Percentiles rank a stretch among this genome's conserved stretches.
These are phyloP conservation scores for Todiramphus saurophagus DNA, from an alignment of 2,113 vertebrate genomes.

Conservation along the genomic window DNA sequence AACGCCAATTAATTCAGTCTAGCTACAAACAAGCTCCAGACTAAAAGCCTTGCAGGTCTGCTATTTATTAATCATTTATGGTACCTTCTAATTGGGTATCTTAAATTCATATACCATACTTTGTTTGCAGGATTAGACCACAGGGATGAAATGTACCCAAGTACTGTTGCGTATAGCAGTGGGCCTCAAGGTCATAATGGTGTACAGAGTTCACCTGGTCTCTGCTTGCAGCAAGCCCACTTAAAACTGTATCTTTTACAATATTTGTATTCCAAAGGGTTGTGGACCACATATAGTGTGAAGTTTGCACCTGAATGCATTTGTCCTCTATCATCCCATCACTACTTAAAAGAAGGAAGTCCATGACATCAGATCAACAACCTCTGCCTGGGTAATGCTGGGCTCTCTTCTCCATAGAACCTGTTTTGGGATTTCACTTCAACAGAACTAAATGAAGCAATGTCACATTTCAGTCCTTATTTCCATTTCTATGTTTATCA, in stretches of 20 bases:
- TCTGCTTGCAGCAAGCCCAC: accelerated
- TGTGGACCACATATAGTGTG: not conserved
- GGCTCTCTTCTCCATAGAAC: not conserved
- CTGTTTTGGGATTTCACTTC: not conserved
- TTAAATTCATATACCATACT: not conserved
- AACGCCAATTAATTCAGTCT: not conserved
- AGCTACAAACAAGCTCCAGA: not conserved
- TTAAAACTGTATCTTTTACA: not conserved
- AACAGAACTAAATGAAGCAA: not conserved
- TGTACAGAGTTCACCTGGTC: not conserved
- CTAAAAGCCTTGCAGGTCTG: not conserved
- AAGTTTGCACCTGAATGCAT: not conserved
- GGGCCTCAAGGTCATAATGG: accelerated
- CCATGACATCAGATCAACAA: not conserved
- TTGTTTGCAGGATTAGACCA: not conserved
- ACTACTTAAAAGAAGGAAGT: not conserved
- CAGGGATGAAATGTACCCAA: not conserved
- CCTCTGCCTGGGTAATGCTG: not conserved
- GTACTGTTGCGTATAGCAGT: accelerated
- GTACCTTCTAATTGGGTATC: accelerated
- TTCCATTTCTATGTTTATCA: not conserved
- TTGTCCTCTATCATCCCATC: not conserved
- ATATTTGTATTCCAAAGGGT: not conserved
- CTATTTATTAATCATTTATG: not conserved
- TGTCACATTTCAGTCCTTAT: not conserved